These are phyloP conservation scores for Drosophila varians DNA, from an alignment of 1,140 invertebrate species.

Conservation along the genomic window DNA sequence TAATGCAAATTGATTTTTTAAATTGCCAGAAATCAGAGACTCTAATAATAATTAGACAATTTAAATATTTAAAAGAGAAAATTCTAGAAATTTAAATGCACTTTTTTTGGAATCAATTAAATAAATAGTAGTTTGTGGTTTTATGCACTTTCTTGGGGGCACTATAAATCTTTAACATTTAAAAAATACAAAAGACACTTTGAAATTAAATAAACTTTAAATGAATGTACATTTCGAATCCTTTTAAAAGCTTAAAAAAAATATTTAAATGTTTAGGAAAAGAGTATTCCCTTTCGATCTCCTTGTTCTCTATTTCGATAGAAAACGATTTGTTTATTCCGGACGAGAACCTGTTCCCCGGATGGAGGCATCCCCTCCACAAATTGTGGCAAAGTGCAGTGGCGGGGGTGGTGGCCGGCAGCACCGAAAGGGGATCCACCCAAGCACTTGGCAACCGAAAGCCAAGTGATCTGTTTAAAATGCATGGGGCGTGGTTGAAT, in stretches of 20 bases:
- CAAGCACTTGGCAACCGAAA: not conserved
- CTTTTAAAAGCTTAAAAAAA: too few species aligned
- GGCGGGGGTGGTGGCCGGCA: not conserved
- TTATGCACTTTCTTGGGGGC: not conserved
- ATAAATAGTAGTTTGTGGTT: not conserved
- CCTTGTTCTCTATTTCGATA: conserved; percentile 2
- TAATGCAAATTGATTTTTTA: too few species aligned
- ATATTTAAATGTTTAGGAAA: not conserved
- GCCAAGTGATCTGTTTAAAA: conserved; percentile 35
- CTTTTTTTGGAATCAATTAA: not conserved
- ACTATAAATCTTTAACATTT: not conserved
- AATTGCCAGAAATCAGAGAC: not conserved
- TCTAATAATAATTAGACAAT: not conserved
- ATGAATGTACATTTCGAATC: too few species aligned
- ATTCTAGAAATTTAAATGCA: not conserved
- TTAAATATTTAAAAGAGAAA: not conserved
- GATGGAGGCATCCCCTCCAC: conserved; percentile 6
- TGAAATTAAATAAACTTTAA: too few species aligned
- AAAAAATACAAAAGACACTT: not conserved
- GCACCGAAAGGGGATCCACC: not conserved
- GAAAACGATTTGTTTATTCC: conserved; percentile 8
- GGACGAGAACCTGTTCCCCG: conserved; percentile 30
- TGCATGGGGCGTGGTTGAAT: conserved; percentile 31
- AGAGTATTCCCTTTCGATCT: conserved; percentile 3
- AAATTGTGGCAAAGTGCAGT: not conserved